Percentiles rank a stretch among this genome's conserved stretches.
Evolutionary conservation across 2,797 vertebrate species (phyloP).

Genomic region (Ceryle rudis): DNA sequence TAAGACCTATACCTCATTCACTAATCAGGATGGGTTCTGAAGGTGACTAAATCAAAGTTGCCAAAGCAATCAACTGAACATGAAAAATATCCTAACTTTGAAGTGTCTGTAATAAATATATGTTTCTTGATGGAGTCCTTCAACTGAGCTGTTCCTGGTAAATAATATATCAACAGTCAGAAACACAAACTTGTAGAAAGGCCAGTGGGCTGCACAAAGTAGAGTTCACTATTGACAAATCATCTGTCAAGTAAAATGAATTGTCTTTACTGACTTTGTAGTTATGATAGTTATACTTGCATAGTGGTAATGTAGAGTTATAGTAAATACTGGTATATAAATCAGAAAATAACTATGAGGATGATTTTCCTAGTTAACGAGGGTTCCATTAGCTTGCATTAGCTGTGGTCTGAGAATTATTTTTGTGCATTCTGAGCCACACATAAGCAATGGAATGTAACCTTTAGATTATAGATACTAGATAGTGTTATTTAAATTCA

Average conservation of each 20-base stretch:
- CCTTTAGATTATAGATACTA: constrained; percentile 33
- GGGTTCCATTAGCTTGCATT: neutral
- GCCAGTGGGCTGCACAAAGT: neutral
- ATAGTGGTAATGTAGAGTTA: neutral
- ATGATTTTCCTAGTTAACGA: neutral
- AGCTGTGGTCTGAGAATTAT: neutral
- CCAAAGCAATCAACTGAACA: neutral
- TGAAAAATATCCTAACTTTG: constrained; percentile 3
- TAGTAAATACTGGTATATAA: neutral
- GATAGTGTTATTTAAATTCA: constrained; percentile 38
- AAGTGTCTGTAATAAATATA: neutral
- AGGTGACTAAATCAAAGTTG: neutral
- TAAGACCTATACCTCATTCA: neutral
- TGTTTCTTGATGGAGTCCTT: neutral
- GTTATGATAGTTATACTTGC: neutral
- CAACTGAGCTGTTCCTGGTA: neutral
- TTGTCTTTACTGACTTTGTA: neutral
- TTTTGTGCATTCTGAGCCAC: constrained; percentile 5
- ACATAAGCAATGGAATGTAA: neutral
- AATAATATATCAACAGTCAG: neutral
- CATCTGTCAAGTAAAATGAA: constrained; percentile 10
- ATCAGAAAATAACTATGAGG: neutral
- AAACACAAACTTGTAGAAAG: neutral
- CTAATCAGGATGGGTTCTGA: neutral
- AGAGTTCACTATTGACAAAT: neutral